Percentiles rank a stretch among this genome's conserved stretches.
Evolutionary conservation across 2,113 vertebrate genomes (phyloP).

Genomic region (Neopipo cinnamomea): DNA sequence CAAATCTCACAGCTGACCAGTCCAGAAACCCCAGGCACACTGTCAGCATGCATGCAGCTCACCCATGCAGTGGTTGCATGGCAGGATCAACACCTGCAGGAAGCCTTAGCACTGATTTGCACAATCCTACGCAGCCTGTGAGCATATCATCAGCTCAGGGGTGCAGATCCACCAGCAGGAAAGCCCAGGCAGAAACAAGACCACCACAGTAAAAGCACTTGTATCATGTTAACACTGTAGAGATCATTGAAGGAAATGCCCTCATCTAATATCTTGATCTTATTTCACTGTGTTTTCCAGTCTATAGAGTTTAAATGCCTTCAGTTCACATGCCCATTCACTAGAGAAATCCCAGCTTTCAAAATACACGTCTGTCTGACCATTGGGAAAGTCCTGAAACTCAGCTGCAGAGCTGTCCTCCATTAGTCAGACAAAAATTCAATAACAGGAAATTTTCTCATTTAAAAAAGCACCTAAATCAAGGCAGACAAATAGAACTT

Average conservation of each 20-base stretch:
- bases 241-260: background rate
- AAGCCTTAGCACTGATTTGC: background rate
- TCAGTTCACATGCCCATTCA: background rate
- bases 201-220: background rate
- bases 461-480: conserved; percentile 45
- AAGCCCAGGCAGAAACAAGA: background rate
- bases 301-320: background rate
- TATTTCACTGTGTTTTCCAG: background rate
- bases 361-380: background rate
- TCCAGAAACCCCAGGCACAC: background rate
- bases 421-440: conserved; percentile 29
- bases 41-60: background rate
- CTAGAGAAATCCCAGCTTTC: conserved; percentile 25
- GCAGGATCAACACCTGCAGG: background rate
- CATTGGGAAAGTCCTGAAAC: conserved; percentile 39
- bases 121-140: background rate
- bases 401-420: background rate
- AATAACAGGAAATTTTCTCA: conserved; percentile 62
- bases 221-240: background rate
- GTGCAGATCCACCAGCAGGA: accelerated
- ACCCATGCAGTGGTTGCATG: accelerated
- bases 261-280: background rate
- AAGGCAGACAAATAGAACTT: background rate
- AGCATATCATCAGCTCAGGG: background rate
- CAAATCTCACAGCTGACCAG: background rate